Evolutionary conservation across 1,140 invertebrate genomes (phyloP).

Genomic region (Drosophila subobscura): DNA sequence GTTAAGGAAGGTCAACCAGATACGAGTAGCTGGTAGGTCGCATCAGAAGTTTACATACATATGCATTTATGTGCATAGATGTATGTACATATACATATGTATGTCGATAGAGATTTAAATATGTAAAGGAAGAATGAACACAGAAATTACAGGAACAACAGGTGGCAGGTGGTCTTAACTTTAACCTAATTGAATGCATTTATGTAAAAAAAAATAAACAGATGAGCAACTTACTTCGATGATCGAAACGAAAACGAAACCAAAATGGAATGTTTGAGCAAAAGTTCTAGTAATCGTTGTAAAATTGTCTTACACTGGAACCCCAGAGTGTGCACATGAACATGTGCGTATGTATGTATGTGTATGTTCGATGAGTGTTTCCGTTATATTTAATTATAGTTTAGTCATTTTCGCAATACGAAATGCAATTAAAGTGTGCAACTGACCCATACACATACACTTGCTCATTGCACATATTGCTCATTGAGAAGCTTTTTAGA

Average conservation of each 20-base stretch:
- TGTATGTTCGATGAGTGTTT: conserved; percentile 29
- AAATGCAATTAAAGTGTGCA: not conserved
- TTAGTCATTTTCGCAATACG: conserved; percentile 8
- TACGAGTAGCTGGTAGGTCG: conserved; percentile 15
- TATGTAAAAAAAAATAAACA: not conserved
- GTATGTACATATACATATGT: not conserved
- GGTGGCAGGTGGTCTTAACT: conserved; percentile 29
- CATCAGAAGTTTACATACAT: conserved; percentile 1
- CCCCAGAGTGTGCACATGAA: too few species aligned
- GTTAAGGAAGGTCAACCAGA: conserved; percentile 75
- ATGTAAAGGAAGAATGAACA: not conserved
- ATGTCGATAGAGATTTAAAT: conserved; percentile 37
- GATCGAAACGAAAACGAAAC: conserved; percentile 26
- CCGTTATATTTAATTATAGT: conserved; percentile 10
- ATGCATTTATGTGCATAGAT: too few species aligned
- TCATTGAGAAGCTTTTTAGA: conserved; percentile 32
- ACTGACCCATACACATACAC: conserved; percentile 31
- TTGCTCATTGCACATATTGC: not conserved
- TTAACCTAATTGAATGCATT: too few species aligned
- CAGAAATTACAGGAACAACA: conserved; percentile 4
- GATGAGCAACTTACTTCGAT: conserved; percentile 1
- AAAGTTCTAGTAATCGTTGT: too few species aligned
- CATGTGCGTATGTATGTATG: too few species aligned
- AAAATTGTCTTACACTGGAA: too few species aligned
- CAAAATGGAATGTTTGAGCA: not conserved